phyloP scores from a whole-genome alignment of 2,888 invertebrate genomes.

The Drosophila pseudotalamancana region DNA sequence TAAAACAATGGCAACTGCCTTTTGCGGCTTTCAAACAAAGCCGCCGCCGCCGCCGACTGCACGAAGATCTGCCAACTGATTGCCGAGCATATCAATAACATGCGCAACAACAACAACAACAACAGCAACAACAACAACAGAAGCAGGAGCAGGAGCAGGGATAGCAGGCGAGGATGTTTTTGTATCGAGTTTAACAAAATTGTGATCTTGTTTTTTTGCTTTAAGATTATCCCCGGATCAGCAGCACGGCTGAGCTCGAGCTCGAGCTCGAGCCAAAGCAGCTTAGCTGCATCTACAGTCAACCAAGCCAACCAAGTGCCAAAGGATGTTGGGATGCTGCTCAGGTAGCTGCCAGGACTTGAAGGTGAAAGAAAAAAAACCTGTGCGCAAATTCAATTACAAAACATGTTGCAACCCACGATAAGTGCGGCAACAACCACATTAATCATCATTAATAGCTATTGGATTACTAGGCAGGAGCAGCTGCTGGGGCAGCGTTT shows the following conservation, averaged over 20 bases:
- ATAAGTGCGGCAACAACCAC: constrained; percentile 44
- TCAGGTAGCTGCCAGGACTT: constrained; percentile 53
- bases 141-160: constrained; percentile 7
- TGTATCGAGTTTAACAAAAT: constrained; percentile 61
- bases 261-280: constrained; percentile 81
- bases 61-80: constrained; percentile 59
- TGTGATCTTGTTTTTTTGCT: constrained; percentile 80
- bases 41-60: constrained; percentile 41
- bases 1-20: constrained; percentile 70
- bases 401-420: constrained; percentile 72
- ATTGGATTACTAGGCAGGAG: constrained; percentile 56
- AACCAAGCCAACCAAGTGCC: constrained; percentile 1
- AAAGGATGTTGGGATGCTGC: constrained; percentile 29
- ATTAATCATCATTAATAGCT: constrained; percentile 77
- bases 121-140: constrained; percentile 16
- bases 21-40: constrained; percentile 72
- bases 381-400: constrained; percentile 63
- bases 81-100: constrained; percentile 71
- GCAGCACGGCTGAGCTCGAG: constrained; percentile 7
- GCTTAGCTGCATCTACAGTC: constrained; percentile 60
- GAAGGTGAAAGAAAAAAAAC: too few relatives aligned
- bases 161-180: constrained; percentile 37
- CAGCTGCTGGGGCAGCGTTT: constrained; percentile 13
- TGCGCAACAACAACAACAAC: constrained; percentile 20
- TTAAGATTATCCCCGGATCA: constrained; percentile 70